Base-by-base conservation (phyloP, 2,888 invertebrate species). In the Plemyria rubiginata region DNA sequence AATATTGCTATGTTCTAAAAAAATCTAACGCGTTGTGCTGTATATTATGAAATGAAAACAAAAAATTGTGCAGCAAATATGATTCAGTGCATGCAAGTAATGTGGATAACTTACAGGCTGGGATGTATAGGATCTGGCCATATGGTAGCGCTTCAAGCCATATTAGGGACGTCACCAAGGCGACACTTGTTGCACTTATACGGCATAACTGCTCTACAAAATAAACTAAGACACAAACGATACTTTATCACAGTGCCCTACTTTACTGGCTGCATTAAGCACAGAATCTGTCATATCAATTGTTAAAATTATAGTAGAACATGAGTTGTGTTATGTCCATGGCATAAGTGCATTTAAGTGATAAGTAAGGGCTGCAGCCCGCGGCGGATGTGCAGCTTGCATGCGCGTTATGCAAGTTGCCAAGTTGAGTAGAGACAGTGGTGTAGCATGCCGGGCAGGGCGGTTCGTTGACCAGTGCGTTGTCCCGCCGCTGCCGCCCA, bases 101-200 rank as follows among this genome's bases (percentile, higher is more conserved):
- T 77, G 73, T 76, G 77, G 43, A 45, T 60, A 50, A 22, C 50
- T 51, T 32, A 77, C 79, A 79, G 77, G 77, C 82, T 86, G 84
- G 87, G 90, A 90, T 90, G 88, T 87, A 74, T 88, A 84, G 84
- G 75, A 71, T 77, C 83, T 74, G 81, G 85, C 92, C 92, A 92
- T 92, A 92, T 92, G 92, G 92, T 87, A 83, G 86, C 85, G 78
- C 77, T 80, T 79, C 83, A 78, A 76, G 70, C 92, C 92, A 83
- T 92, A 92, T 92, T 87, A 84, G 92, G 92, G 87, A 85, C 81
- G 80, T 80, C 75, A 84, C 75, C 92, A 91, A 92, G 92, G 92
- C 90, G 84, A 91, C 87, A 91, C 90, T 90, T 87, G 92, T 89
- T 92, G 92, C 92, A 90, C 92, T 85, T 92, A 92, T 92, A 92